Evolutionary conservation across 2,888 invertebrate species (phyloP), one percentile per base, ranked within the genome.

Genomic region (Drosophila subsilvestris): DNA sequence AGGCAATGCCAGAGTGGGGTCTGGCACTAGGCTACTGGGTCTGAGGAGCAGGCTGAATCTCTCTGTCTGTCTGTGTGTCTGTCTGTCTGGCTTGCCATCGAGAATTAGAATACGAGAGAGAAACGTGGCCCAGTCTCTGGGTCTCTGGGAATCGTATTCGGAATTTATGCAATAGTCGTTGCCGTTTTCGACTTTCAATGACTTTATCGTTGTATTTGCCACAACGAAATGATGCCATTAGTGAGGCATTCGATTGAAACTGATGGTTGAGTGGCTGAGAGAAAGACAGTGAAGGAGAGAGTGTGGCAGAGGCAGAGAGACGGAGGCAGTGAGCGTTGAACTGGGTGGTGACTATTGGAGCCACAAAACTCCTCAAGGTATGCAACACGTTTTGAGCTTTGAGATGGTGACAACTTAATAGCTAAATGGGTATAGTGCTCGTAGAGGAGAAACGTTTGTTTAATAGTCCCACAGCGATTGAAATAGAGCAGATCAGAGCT

Each of bases 91-190:
- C 42, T 43, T 63, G 54, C 49, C 63, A 66, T 55, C 63, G 49
- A 37, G 37, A 63, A 66, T 66, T 63, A 66, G 54, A 60, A 73
- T 65, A 65, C 70, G 53, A 63, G 45, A 18, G 49, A 44, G 27
- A 55, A 55, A 63, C 55, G 43, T 53, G 32, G 54, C 49, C 50
- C 58, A 72, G 48, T 59, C 70, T 68, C 48, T 59, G 74, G 73
- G 48, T 59, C 70, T 68, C 48, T 59, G 74, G 73, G 29, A 7
- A 32, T 58, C 37, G 37, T 12, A 37, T 37, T 37, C 37, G 37
- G 61, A 80, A 80, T 85, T 82, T 79, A 76, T 82, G 78, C 82
- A 80, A 78, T 70, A 75, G 65, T 76, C 79, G 65, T 68, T 67
- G 65, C 70, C 80, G 57, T 65, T 80, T 66, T 48, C 68, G 75